Base-by-base conservation (phyloP, 2,797 vertebrate species). In the Eospalax fontanierii region DNA sequence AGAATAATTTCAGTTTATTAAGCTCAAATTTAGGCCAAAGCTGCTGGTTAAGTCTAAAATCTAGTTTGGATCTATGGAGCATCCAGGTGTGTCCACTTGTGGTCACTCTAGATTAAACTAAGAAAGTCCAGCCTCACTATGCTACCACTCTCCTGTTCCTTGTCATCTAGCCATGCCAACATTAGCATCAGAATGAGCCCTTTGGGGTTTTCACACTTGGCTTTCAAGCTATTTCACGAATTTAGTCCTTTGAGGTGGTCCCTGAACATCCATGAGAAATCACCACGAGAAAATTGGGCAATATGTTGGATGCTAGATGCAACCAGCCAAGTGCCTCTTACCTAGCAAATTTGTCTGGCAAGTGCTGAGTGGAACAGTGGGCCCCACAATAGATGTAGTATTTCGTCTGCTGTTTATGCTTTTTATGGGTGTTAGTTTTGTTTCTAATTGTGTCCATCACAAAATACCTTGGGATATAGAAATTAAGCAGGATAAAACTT, bases 401-500 rank as follows among this genome's bases (percentile, higher is more conserved):
- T 57, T 92, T 94, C 76, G 54, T 74, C 61, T 33, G 50, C 30
- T 70, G 68, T 84, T 87, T 59, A 83, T 66, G 33, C 2, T 28
- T 89, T 93, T 81, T 91, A 54, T 76, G 59, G 35, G 19, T 87
- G 46, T 92, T 75, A 63, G 38, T 75, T 46, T 94, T 88, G 16
- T 66, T 84, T 96, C 79, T 74, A 73, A 79, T 43, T 88, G 14
- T 22, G 65, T 90, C 87, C 14, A 70, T 71, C 85, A 74, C 63
- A 96, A 94, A 90, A 54, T 57, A 76, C 33, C 81, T 90, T 16
- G 19, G 81, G 12, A 28, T 87, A 24, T 76, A 68, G 18, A 65
- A 90, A 63, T 63, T 57, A 91, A 87, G 26, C 54, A 22, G 35
- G 21, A 65, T 61, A 90, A 95, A 96, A 75, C 79, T 92, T 14